Base-by-base conservation (phyloP, 2,797 vertebrate genomes). In the Gallinago stenura region DNA sequence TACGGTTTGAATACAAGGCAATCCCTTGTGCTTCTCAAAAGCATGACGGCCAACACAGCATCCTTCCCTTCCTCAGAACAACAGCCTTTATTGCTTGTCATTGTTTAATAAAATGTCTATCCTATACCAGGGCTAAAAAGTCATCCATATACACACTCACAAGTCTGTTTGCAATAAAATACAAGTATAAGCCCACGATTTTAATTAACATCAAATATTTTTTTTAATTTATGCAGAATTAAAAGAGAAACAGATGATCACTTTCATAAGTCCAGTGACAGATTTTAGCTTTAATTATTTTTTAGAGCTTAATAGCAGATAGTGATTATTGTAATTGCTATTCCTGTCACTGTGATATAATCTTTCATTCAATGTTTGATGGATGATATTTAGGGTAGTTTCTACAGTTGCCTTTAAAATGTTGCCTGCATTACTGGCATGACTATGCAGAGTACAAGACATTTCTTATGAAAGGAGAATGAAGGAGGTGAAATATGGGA, bases 151-250 rank as follows among this genome's bases (percentile, higher is more conserved):
- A 68, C 21, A 73, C 43, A 58, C 24, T 57, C 57, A 80, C 70
- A 90, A 81, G 87, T 85, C 90, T 82, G 61, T 83, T 96, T 95
- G 53, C 68, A 90, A 90, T 88, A 93, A 97, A 96, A 93, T 91
- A 12, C 58, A 60, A 58, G 53, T 68, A 89, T 86, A 95, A 97
- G 89, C 64, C 66, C 39, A 95, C 30, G 4, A 48, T 96, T 96
- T 98, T 97, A 97, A 97, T 98, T 97, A 97, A 95, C 35, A 60
- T 46, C 48, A 95, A 96, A 90, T 96, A 92, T 66, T 96, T 89
- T 89, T 95, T 96, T 97, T 93, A 97, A 98, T 97, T 94, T 95
- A 87, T 70, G 83, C 70, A 90, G 94, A 96, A 96, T 95, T 92
- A 86, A 93, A 96, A 77, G 24, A 76, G 96, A 97, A 97, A 82